A percentile compares a stretch with the other conserved stretches of the same genome.
Conservation (phyloP, 2,797 vertebrate species). For the Helarctos malayanus region DNA sequence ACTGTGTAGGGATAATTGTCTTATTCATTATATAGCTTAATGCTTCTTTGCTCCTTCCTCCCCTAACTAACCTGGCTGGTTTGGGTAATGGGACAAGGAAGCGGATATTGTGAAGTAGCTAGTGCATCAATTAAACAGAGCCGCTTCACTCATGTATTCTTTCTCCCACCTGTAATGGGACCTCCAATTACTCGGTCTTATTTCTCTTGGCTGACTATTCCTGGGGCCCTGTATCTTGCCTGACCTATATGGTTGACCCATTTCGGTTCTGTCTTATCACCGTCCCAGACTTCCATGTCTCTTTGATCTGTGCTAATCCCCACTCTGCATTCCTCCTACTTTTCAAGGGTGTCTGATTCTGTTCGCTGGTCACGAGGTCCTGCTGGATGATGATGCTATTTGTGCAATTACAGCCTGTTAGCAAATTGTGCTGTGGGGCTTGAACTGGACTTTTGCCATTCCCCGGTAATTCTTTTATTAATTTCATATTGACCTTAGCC, state of each 20-base stretch:
- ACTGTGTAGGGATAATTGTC: neutral
- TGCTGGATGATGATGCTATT: neutral
- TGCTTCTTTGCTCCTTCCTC: neutral
- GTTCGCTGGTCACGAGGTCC: neutral
- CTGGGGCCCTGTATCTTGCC: neutral
- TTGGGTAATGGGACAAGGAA: neutral
- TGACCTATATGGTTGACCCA: neutral
- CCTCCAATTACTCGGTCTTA: neutral
- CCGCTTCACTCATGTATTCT: neutral
- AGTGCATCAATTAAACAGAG: neutral
- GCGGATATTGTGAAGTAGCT: neutral
- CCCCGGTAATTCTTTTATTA: neutral
- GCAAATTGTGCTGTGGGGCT: neutral
- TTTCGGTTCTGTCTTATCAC: neutral
- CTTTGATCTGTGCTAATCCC: neutral
- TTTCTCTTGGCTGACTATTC: neutral
- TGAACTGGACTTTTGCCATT: neutral
- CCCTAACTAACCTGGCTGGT: neutral
- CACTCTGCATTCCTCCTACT: neutral
- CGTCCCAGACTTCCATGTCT: neutral
- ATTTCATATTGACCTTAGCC: neutral
- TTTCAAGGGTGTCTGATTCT: slow-evolving; percentile 9
- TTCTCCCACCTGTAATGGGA: neutral
- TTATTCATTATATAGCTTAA: neutral
- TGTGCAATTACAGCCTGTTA: neutral